phyloP scores from a whole-genome alignment of 2,113 vertebrate genomes.

The Ivindomyrus marchei region DNA sequence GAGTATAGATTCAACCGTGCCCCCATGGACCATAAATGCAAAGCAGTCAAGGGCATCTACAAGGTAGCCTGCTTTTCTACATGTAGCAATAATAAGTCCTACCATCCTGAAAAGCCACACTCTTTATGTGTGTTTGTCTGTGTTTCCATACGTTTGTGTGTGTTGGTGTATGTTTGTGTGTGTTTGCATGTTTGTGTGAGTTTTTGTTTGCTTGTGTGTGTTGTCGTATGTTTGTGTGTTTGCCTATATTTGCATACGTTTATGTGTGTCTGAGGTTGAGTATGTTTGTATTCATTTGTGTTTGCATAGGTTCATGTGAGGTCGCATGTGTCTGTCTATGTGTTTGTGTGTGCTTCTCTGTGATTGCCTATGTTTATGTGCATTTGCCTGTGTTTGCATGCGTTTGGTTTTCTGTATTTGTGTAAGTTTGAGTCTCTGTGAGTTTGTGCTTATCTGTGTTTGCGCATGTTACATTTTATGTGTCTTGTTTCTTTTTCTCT shows the following conservation, averaged over 20 bases:
- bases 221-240: not conserved
- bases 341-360: not conserved
- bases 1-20: not conserved
- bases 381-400: not conserved
- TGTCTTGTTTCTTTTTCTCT: not conserved
- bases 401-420: not conserved
- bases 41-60: not conserved
- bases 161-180: not conserved
- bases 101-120: not conserved
- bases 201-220: not conserved
- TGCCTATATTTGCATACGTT: not conserved
- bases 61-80: not conserved
- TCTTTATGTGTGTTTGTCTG: not conserved
- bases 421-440: not conserved
- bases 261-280: not conserved
- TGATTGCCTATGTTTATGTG: not conserved
- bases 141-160: not conserved
- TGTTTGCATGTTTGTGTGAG: not conserved
- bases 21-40: not conserved
- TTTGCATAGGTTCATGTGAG: not conserved
- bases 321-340: too few relatives aligned
- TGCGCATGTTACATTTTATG: not conserved
- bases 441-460: not conserved
- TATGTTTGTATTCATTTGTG: not conserved
- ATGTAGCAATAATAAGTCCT: not conserved